Evolutionary conservation across 2,113 vertebrate species (phyloP), one percentile per base, ranked within the genome.

Genomic region (Chlorodrepanis virens): DNA sequence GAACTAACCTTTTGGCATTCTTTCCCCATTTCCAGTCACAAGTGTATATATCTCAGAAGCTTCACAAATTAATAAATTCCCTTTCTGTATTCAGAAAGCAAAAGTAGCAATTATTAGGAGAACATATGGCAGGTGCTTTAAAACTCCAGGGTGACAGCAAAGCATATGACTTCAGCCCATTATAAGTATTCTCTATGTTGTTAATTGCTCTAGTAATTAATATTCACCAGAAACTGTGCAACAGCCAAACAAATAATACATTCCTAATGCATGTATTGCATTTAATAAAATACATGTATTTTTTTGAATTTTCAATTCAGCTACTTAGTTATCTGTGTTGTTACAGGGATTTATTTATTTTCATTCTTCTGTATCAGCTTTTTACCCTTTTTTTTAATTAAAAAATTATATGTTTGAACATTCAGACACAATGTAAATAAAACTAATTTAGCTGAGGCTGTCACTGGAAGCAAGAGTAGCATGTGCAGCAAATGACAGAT

Each of bases 41-140:
- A 79, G 63, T 88, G 35, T 50, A 72, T 82, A 11, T 37, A 67
- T 89, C 59, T 61, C 94, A 42, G 63, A 96, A 95, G 59, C 11
- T 68, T 68, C 12, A 3, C 64, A 90, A 90, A 56, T 84, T 95
- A 83, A 67, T 96, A 95, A 87, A 68, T 93, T 89, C 37, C 80
- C 84, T 89, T 45, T 25, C 59, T 77, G 39, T 56, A 74, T 50
- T 84, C 72, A 81, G 56, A 95, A 96, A 79, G 60, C 33, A 95
- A 94, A 90, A 96, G 53, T 67, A 90, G 79, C 83, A 96, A 90
- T 97, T 96, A 96, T 96, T 98, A 95, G 95, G 35, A 54, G 57
- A 97, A 88, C 97, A 98, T 97, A 97, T 96, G 97, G 96, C 89
- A 97, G 91, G 84, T 96, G 94, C 89, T 90, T 96, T 90, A 95